Evolutionary conservation across 2,113 vertebrate genomes (phyloP).

Genomic region (Mohoua ochrocephala): DNA sequence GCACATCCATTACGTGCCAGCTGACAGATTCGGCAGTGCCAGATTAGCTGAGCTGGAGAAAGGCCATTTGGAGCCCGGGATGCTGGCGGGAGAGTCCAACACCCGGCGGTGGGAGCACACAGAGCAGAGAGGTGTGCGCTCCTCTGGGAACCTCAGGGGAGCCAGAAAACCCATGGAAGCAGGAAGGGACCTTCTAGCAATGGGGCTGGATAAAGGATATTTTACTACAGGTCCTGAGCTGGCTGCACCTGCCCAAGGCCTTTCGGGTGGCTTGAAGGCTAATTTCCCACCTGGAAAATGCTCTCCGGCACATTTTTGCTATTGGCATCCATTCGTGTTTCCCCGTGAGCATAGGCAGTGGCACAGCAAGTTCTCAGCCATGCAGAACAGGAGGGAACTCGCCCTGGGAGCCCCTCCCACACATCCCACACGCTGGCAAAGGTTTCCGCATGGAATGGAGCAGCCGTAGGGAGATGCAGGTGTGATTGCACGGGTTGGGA

Average conservation of each 20-base stretch:
- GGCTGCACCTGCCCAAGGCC: background rate
- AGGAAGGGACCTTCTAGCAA: background rate
- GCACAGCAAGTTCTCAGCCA: background rate
- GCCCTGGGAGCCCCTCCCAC: background rate
- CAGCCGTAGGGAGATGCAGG: background rate
- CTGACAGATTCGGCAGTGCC: constrained; percentile 18
- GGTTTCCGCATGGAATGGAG: rapidly evolving
- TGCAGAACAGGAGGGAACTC: background rate
- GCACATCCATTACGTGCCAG: constrained; percentile 11
- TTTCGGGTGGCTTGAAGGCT: background rate
- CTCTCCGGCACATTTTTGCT: background rate
- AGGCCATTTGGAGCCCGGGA: constrained; percentile 1
- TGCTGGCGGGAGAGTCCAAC: background rate
- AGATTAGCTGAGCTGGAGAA: constrained; percentile 39
- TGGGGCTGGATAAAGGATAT: background rate
- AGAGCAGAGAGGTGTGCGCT: background rate
- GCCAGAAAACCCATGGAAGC: background rate
- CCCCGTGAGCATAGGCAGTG: background rate
- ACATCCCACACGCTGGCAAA: background rate
- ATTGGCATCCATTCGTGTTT: background rate
- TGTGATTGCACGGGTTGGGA: background rate
- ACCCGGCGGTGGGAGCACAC: rapidly evolving
- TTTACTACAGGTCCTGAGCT: background rate
- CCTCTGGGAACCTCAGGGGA: background rate
- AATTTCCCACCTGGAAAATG: background rate